Evolutionary conservation across 2,888 invertebrate genomes (phyloP), one percentile per base, ranked within the genome.

Genomic region (Scelioninae gen. 2): DNA sequence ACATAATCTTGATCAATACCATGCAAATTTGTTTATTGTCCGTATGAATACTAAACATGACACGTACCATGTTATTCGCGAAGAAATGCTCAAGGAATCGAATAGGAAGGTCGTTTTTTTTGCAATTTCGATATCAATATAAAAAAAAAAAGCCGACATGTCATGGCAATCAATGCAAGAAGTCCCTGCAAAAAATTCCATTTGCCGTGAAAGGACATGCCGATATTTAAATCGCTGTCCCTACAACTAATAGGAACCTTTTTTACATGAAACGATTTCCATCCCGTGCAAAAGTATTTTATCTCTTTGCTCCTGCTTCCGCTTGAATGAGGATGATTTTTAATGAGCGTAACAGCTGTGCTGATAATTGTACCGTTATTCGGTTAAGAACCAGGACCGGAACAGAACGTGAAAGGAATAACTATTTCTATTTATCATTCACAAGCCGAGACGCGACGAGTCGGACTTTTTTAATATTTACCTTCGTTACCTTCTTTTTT

Each of bases 1-100:
- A 25, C 13, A 31, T 45, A 33, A 46, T 25, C 60, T 28, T 48
- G 48, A 60, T 60, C 63, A 63, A 63, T 63, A 35, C 43, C 13
- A 63, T 63, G 43, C 52, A 63, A 43, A 63, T 52, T 65, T 48
- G 37, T 65, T 39, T 55, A 39, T 65, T 46, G 37, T 10, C 22
- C 41, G n/a, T 31, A 65, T 46, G 31, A 46, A 19, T 31, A 60
- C 60, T 53, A 69, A 60, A 53, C 53, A 69, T 25, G 60, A 53
- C 25, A 45, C 45, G 37, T 43, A 11, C 60, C 39, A 61, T 69
- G 60, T 53, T 37, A 53, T 60, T 53, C 53, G 10, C 16, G 5
- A 9, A 46, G 39, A 39, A 60, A 69, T 61, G 45, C 35, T 53
- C 37, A 39, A 52, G 39, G 45, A 16, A 57, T 50, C 37, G 15